Evolutionary conservation across 1,140 invertebrate genomes (phyloP).

Genomic region (Arion vulgaris): DNA sequence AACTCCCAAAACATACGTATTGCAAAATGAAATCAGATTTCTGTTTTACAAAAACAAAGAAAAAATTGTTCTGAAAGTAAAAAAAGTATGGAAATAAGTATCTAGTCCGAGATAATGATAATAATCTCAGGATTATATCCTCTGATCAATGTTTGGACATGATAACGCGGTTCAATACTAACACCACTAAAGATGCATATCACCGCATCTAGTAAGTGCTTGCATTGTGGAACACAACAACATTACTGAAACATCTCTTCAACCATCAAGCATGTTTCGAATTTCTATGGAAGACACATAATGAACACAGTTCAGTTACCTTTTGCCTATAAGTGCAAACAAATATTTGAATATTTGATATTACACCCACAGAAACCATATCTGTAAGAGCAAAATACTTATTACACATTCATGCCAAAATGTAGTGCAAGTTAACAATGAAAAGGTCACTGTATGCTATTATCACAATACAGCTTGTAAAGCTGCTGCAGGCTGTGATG

Average conservation of each 20-base stretch:
- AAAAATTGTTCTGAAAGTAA: background rate
- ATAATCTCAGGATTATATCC: background rate
- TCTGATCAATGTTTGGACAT: background rate
- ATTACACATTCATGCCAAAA: background rate
- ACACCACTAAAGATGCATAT: background rate
- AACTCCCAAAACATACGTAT: no score
- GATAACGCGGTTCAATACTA: background rate
- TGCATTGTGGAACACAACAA: background rate
- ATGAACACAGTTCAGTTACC: background rate
- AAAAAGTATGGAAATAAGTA: background rate
- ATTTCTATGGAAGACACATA: background rate
- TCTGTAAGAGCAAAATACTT: background rate
- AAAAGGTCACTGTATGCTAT: background rate
- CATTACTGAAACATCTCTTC: background rate
- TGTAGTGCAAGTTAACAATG: constrained; percentile 1
- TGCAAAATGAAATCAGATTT: background rate
- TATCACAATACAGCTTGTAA: background rate
- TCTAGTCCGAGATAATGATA: background rate
- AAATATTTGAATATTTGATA: background rate
- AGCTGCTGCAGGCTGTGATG: no score
- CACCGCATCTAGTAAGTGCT: background rate
- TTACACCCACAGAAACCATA: background rate
- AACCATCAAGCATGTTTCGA: background rate
- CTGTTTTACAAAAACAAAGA: background rate
- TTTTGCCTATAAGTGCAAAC: background rate